Base-by-base conservation (phyloP, 2,797 vertebrate genomes). In the Chromobotia macracanthus region DNA sequence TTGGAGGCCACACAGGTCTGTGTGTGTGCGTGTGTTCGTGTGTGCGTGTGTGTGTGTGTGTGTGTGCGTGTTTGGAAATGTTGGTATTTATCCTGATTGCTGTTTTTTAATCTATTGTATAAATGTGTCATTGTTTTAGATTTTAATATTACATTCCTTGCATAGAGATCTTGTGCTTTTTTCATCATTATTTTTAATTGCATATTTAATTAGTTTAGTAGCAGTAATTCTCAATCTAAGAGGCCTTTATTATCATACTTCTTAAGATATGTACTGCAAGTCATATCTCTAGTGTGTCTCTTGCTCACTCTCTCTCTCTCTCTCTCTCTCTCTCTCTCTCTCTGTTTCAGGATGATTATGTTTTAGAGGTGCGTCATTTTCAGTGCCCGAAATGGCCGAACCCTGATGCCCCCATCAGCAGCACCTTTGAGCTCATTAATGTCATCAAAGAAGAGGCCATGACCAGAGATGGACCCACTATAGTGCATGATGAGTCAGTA, bases 381-480 rank as follows among this genome's bases (percentile, higher is more conserved):
- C 97, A 96, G 91, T 98, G 97, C 88, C 96, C 96, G 75, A 97
- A 96, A 89, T 98, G 97, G 96, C 97, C 96, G 41, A 97, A 97
- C 83, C 95, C 96, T 1, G 95, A 96, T 2, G 94, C 95, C 31
- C 95, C 96, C 73, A 92, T 97, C 87, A 96, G 96, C 93, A 96
- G 94, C 83, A 95, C 95, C 82, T 98, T 97, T 68, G 95, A 98
- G 89, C 94, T 98, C 87, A 95, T 98, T 90, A 96, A 96, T 18
- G 90, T 98, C 89, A 95, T 98, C 82, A 97, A 96, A 90, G 95
- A 97, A 93, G 96, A 97, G 92, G 95, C 95, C 69, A 94, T 95
- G 90, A 93, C 92, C 44, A 92, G 95, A 55, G 96, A 98, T 64
- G 96, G 96, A 87, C 96, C 96, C 83, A 97, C 96, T 87, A 95